Evolutionary conservation across 1,140 invertebrate species (phyloP), one percentile per base, ranked within the genome.

Genomic region (Muscidifurax raptorellus): DNA sequence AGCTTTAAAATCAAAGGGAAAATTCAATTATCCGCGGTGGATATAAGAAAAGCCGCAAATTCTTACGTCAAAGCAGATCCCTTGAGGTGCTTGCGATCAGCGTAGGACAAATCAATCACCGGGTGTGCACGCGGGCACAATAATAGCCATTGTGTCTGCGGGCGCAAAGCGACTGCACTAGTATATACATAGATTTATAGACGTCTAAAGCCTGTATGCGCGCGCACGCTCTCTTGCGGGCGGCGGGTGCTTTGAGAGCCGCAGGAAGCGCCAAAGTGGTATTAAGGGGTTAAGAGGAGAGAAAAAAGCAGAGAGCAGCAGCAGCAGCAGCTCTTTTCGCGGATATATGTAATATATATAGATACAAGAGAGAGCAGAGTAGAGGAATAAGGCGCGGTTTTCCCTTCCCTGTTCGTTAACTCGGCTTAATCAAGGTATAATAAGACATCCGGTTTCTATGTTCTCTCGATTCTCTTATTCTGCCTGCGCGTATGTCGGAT

Each of bases 71-170:
- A 10, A 40, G 36, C 36, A 40, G 59, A 64, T 64, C 59, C 2
- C 44, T n/a, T 0, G 9, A 15, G 71, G n/a, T 27, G 69, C 22
- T 9, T 12, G n/a, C n/a, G 40, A 44, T n/a, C n/a, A n/a, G n/a
- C n/a, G 15, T 27, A 72, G 75, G 66, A 40, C 75, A 83, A 79
- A 83, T 83, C 82, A 83, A 83, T 83, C 82, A 83, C 25, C 13
- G 32, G 2, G 30, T 13, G 22, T n/a, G 32, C 3, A 52, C 30
- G 5, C 25, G 75, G 52, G 82, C 75, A 83, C 66, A 72, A 83
- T 83, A 83, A 83, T 72, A 64, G 75, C 75, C 66, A 83, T 83
- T 83, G 81, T 83, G 81, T 83, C 75, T 40, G 72, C n/a, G 30
- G 66, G 27, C 27, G n/a, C 66, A 12, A 10, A 71, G 7, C 7